These are phyloP conservation scores for Ischnura elegans DNA, from an alignment of 2,888 invertebrate genomes.

Conservation along the genomic window DNA sequence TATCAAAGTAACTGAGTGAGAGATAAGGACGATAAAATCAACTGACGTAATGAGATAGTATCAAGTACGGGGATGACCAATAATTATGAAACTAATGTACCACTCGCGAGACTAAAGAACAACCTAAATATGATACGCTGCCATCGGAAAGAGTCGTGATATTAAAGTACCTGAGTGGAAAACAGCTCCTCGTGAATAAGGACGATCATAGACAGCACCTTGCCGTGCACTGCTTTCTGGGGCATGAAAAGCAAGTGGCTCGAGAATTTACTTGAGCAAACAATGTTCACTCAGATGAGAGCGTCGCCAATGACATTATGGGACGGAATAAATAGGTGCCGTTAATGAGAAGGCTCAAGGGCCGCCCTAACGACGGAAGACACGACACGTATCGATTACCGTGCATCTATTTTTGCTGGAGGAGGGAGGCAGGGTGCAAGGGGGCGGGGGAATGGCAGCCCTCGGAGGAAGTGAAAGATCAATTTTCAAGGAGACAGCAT, in stretches of 20 bases:
- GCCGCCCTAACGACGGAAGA: not conserved
- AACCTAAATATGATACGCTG: no score
- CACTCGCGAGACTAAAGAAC: no score
- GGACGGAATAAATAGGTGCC: not conserved
- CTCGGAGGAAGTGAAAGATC: not conserved
- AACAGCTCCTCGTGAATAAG: no score
- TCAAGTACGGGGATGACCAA: no score
- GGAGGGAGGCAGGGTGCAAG: not conserved
- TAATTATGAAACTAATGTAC: no score
- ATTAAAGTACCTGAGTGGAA: no score
- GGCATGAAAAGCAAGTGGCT: slow-evolving; percentile 2
- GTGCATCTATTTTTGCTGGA: slow-evolving; percentile 21
- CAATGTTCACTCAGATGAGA: slow-evolving; percentile 12
- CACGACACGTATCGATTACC: slow-evolving; percentile 11
- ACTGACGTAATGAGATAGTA: no score
- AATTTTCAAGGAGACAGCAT: slow-evolving; percentile 14
- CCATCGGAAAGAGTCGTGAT: no score
- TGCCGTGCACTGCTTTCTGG: not conserved
- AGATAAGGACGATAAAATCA: no score
- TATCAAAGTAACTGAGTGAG: no score
- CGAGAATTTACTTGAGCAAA: not conserved
- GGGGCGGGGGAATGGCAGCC: not conserved
- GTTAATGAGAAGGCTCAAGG: not conserved
- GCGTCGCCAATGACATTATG: not conserved
- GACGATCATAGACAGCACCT: not conserved